Percentiles rank a stretch among this genome's conserved stretches.
phyloP scores from a whole-genome alignment of 2,888 invertebrate genomes.

The Tyria jacobaeae region DNA sequence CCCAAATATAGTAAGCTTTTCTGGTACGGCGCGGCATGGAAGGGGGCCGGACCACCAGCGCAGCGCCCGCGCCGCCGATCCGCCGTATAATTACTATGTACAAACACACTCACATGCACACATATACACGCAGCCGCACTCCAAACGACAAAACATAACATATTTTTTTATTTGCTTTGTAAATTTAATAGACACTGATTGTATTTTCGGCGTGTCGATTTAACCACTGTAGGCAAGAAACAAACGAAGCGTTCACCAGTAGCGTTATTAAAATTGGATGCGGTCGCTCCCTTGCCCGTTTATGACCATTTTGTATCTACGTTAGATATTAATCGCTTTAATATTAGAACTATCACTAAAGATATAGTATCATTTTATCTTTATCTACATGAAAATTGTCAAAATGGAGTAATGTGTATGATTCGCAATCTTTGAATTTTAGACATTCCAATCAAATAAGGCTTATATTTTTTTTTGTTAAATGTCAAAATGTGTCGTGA shows the following conservation, averaged over 20 bases:
- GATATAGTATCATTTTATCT: constrained; percentile 56
- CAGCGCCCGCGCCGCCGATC: constrained; percentile 79
- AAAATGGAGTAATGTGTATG: constrained; percentile 44
- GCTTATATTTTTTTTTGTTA: constrained; percentile 83
- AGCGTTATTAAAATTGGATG: constrained; percentile 72
- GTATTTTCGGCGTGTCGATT: constrained; percentile 69
- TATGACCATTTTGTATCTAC: constrained; percentile 51
- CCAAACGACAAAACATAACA: constrained; percentile 80
- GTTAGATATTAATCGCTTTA: constrained; percentile 57
- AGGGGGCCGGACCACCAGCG: constrained; percentile 80
- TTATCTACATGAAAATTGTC: constrained; percentile 59
- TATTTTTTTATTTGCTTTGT: constrained; percentile 83
- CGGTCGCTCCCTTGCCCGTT: constrained; percentile 58
- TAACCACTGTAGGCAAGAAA: constrained; percentile 54
- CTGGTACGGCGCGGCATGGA: constrained; percentile 53
- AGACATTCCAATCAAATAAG: constrained; percentile 73
- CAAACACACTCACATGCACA: constrained; percentile 72
- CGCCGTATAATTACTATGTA: constrained; percentile 84
- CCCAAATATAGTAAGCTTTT: constrained; percentile 75
- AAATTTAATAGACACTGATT: constrained; percentile 81
- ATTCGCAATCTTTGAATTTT: constrained; percentile 72
- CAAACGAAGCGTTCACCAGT: constrained; percentile 59
- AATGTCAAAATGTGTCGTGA: constrained; percentile 85
- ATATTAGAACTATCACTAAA: constrained; percentile 62
- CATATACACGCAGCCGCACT: constrained; percentile 65